Evolutionary conservation across 1,140 invertebrate genomes (phyloP).

Genomic region (Bombus superbus): DNA sequence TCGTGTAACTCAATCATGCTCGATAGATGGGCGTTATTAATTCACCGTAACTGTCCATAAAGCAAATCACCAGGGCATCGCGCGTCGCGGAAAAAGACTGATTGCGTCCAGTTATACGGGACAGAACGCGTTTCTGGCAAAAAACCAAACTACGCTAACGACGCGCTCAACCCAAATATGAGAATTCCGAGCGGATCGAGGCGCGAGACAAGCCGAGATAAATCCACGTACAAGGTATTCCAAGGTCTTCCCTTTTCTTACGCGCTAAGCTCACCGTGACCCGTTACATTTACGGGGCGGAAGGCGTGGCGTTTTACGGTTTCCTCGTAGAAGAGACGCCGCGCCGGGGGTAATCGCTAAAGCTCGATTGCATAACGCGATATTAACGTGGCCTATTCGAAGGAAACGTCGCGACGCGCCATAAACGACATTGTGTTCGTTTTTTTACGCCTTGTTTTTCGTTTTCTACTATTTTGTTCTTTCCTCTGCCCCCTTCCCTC

Average conservation of each 20-base stretch:
- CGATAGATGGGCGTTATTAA: background rate
- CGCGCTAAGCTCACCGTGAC: slow-evolving; percentile 46
- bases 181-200: slow-evolving; percentile 12
- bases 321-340: slow-evolving; percentile 19
- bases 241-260: slow-evolving; percentile 49
- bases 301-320: slow-evolving; percentile 50
- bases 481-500: too few species aligned
- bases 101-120: background rate
- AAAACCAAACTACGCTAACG: background rate
- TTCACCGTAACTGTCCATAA: background rate
- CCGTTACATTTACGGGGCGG: slow-evolving; percentile 38
- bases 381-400: background rate
- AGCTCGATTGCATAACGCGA: slow-evolving; percentile 38
- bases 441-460: background rate
- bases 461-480: too few species aligned
- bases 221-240: slow-evolving; percentile 45
- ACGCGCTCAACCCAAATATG: slow-evolving; percentile 31
- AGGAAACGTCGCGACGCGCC: background rate
- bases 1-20: background rate
- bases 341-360: background rate
- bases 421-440: background rate
- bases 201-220: background rate
- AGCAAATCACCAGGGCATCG: background rate
- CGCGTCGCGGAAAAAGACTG: background rate
- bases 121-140: background rate